phyloP scores from a whole-genome alignment of 2,797 vertebrate species.

The Cheracebus regulus region DNA sequence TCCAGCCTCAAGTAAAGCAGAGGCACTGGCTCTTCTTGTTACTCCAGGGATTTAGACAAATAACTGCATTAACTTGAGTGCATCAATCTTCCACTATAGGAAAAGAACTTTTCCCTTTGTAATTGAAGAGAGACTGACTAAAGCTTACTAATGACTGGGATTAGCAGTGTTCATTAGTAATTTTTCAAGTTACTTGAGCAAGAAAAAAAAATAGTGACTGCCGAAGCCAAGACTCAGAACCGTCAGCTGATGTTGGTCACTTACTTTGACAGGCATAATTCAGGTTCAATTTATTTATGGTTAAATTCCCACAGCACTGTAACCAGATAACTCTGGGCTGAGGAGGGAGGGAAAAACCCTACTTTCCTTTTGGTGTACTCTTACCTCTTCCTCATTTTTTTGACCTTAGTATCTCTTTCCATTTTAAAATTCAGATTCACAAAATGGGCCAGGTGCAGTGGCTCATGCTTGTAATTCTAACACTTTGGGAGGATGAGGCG shows the following conservation, averaged over 20 bases:
- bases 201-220: background rate
- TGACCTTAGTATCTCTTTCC: background rate
- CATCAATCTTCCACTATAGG: background rate
- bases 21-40: background rate
- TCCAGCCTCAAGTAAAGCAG: background rate
- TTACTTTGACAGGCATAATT: background rate
- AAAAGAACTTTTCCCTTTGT: background rate
- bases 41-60: background rate
- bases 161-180: background rate
- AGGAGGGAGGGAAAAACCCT: background rate
- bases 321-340: background rate
- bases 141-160: background rate
- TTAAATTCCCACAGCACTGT: background rate
- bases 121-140: background rate
- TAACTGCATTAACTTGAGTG: background rate
- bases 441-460: background rate
- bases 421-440: constrained; percentile 8
- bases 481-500: no score
- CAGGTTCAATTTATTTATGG: background rate
- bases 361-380: background rate
- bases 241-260: background rate
- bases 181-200: constrained; percentile 27
- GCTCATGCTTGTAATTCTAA: no score
- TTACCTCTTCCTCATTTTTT: background rate
- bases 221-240: background rate